phyloP scores from a whole-genome alignment of 2,888 invertebrate genomes.

The Drosophila recens region DNA sequence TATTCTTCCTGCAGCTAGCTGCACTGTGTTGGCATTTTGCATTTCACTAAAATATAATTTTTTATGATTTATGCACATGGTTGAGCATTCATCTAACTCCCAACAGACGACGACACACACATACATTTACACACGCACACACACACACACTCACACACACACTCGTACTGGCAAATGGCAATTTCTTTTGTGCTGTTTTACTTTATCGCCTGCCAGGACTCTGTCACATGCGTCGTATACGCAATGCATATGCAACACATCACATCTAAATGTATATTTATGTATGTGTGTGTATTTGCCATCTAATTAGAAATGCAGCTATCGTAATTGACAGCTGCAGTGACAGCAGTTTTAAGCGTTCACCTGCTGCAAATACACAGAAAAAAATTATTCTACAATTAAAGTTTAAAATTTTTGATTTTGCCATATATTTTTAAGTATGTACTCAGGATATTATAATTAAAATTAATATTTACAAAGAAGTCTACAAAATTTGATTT shows the following conservation, averaged over 20 bases:
- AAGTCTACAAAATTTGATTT: too few species aligned
- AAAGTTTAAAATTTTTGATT: too few species aligned
- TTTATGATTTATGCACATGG: conserved; percentile 55
- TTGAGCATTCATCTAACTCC: conserved; percentile 34
- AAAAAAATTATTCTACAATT: too few species aligned
- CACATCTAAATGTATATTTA: background rate
- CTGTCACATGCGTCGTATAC: conserved; percentile 51
- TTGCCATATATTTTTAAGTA: too few species aligned
- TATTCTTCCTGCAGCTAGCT: background rate
- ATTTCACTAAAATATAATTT: conserved; percentile 47
- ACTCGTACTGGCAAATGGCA: conserved; percentile 25
- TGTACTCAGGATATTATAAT: too few species aligned
- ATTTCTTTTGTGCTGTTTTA: conserved; percentile 47
- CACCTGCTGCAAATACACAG: conserved; percentile 9
- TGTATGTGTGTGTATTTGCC: conserved; percentile 3
- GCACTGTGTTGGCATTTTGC: conserved; percentile 31
- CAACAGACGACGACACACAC: conserved; percentile 16
- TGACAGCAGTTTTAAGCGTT: conserved; percentile 34
- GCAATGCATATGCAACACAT: conserved; percentile 34
- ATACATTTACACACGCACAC: background rate
- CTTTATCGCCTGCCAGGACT: conserved; percentile 39
- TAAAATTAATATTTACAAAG: too few species aligned
- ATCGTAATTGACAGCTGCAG: conserved; percentile 61
- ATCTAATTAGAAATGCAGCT: conserved; percentile 64
- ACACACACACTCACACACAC: background rate